A percentile compares a stretch with the other conserved stretches of the same genome.
These are phyloP conservation scores for Zeuzera pyrina DNA, from an alignment of 2,888 invertebrate species.

Conservation along the genomic window DNA sequence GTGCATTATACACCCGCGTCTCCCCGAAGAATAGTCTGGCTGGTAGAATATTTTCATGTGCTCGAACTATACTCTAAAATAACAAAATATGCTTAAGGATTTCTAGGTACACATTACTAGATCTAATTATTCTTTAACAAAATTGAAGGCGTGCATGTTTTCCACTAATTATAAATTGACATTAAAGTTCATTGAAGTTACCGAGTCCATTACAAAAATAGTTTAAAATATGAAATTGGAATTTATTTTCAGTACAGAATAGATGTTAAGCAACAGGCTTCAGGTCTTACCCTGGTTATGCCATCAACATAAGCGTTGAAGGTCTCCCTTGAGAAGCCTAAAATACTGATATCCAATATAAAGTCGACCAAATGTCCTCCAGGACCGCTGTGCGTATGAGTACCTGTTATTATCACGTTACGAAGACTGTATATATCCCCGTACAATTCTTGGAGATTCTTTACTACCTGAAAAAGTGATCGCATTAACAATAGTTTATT, in stretches of 20 bases:
- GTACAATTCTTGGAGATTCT: constrained; percentile 76
- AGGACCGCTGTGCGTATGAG: constrained; percentile 91
- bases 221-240: too few species aligned
- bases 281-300: constrained; percentile 47
- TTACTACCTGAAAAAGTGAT: constrained; percentile 80
- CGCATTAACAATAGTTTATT: background rate
- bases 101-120: background rate
- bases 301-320: constrained; percentile 57
- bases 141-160: too few species aligned
- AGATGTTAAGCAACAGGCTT: background rate
- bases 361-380: constrained; percentile 91
- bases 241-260: too few species aligned
- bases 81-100: background rate
- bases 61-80: constrained; percentile 56
- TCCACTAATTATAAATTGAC: too few species aligned
- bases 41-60: constrained; percentile 52
- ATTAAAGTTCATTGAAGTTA: too few species aligned
- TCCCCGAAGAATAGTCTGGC: constrained; percentile 75
- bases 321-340: constrained; percentile 77
- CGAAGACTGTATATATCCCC: constrained; percentile 80
- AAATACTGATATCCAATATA: constrained; percentile 87
- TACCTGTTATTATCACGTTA: constrained; percentile 91
- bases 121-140: too few species aligned
- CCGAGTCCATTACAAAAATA: too few species aligned
- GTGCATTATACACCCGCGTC: constrained; percentile 76